Percentiles rank a stretch among this genome's conserved stretches.
phyloP scores from a whole-genome alignment of 30 jellyfish, hydroid and myxozoan species.

The Euphysa ruthae region DNA sequence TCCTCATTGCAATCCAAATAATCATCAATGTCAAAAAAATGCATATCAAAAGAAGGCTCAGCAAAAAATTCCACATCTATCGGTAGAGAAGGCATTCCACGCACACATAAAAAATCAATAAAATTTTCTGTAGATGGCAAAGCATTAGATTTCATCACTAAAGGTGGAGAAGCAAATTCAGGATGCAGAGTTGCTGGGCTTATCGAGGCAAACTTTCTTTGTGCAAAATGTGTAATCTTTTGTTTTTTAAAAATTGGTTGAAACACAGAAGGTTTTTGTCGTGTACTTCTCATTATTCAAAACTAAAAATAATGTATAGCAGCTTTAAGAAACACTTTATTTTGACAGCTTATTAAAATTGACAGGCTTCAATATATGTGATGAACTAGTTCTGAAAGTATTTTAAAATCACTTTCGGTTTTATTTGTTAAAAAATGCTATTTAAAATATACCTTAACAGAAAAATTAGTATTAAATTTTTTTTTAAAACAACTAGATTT shows the following conservation, averaged over 20 bases:
- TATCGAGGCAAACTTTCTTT: slow-evolving; percentile 19
- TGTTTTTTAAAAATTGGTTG: neutral
- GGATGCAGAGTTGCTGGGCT: neutral
- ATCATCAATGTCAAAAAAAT: too few relatives aligned
- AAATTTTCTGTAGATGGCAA: slow-evolving; percentile 23
- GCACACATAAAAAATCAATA: slow-evolving; percentile 27
- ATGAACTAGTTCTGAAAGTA: too few relatives aligned
- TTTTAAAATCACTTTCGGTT: too few relatives aligned
- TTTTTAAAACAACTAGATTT: too few relatives aligned
- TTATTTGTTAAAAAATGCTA: too few relatives aligned
- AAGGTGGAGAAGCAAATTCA: neutral
- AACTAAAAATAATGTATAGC: too few relatives aligned
- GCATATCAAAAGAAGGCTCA: neutral
- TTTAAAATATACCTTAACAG: too few relatives aligned
- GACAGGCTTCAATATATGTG: too few relatives aligned
- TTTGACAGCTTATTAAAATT: too few relatives aligned
- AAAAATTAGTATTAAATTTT: too few relatives aligned
- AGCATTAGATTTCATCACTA: neutral
- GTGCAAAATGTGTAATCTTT: slow-evolving; percentile 12
- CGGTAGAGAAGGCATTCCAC: slow-evolving; percentile 5
- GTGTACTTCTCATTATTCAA: neutral
- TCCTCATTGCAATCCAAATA: too few relatives aligned
- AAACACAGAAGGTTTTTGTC: neutral
- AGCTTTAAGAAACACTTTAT: too few relatives aligned
- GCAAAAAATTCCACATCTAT: slow-evolving; percentile 26